Evolutionary conservation across 2,888 invertebrate species (phyloP).

Genomic region (Gibbula magus): DNA sequence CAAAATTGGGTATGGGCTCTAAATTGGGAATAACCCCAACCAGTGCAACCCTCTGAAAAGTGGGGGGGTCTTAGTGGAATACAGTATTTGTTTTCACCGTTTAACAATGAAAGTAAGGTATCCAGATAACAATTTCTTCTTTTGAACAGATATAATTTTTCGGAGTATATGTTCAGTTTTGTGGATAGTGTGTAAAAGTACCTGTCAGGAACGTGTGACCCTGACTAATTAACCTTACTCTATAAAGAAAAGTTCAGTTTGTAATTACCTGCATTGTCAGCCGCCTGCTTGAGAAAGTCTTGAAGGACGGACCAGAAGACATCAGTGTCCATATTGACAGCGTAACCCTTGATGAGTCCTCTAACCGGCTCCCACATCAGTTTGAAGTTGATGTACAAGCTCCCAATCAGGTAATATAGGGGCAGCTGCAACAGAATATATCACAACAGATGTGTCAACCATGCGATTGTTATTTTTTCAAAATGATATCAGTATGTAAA

Average conservation of each 20-base stretch:
- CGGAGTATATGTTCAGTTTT: too few species aligned
- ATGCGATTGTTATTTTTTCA: too few species aligned
- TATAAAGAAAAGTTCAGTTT: neutral
- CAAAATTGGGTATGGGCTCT: too few species aligned
- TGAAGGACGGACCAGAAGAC: conserved; percentile 74
- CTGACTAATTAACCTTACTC: neutral
- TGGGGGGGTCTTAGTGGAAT: too few species aligned
- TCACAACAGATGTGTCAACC: too few species aligned
- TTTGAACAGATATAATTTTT: too few species aligned
- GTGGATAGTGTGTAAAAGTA: neutral
- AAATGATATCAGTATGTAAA: too few species aligned
- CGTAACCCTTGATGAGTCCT: conserved; percentile 85
- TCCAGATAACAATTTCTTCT: too few species aligned
- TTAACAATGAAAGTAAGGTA: too few species aligned
- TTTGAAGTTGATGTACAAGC: conserved; percentile 89
- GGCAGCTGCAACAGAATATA: conserved; percentile 78
- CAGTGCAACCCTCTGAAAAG: too few species aligned
- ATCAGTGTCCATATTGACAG: conserved; percentile 75
- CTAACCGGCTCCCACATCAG: conserved; percentile 90
- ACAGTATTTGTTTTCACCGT: too few species aligned
- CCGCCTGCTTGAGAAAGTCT: conserved; percentile 75
- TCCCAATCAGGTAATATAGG: conserved; percentile 87
- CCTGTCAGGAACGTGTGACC: neutral
- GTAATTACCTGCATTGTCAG: conserved; percentile 57
- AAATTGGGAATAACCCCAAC: too few species aligned